phyloP scores from a whole-genome alignment of 2,888 invertebrate species.

The Drosophila affinis region DNA sequence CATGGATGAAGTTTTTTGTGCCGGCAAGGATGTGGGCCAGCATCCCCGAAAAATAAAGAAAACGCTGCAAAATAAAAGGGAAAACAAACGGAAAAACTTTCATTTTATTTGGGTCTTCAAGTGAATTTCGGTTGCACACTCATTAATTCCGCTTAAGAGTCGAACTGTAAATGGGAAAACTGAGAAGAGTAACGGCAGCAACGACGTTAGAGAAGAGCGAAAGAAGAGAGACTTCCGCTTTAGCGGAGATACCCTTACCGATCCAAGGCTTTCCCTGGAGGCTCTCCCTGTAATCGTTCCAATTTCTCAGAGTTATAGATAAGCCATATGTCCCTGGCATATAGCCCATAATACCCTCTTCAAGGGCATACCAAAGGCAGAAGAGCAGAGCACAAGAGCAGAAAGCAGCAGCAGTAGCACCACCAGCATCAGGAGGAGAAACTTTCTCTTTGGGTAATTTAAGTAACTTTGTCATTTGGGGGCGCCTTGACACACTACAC shows the following conservation, averaged over 20 bases:
- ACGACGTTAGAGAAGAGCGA: too few species aligned
- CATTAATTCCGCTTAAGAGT: constrained; percentile 53
- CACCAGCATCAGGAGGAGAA: constrained; percentile 56
- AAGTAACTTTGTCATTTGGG: constrained; percentile 74
- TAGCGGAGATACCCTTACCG: background rate
- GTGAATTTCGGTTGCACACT: constrained; percentile 54
- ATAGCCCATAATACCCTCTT: background rate
- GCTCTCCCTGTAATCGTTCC: background rate
- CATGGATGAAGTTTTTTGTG: constrained; percentile 38
- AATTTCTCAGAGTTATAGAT: background rate
- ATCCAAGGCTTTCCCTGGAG: background rate
- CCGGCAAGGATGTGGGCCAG: constrained; percentile 25
- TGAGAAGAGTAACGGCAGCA: constrained; percentile 10
- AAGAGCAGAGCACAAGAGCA: constrained; percentile 32
- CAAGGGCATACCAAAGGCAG: constrained; percentile 12
- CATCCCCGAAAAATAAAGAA: constrained; percentile 37
- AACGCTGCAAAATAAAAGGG: constrained; percentile 32
- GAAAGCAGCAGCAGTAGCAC: constrained; percentile 5
- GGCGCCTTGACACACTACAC: constrained; percentile 30
- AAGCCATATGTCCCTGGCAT: background rate
- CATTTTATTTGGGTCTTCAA: constrained; percentile 47
- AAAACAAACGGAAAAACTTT: constrained; percentile 50
- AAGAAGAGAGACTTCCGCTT: too few species aligned
- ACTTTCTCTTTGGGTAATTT: constrained; percentile 71
- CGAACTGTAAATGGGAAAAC: constrained; percentile 32